phyloP scores from a whole-genome alignment of 2,113 vertebrate species.

The Trinectes maculatus region DNA sequence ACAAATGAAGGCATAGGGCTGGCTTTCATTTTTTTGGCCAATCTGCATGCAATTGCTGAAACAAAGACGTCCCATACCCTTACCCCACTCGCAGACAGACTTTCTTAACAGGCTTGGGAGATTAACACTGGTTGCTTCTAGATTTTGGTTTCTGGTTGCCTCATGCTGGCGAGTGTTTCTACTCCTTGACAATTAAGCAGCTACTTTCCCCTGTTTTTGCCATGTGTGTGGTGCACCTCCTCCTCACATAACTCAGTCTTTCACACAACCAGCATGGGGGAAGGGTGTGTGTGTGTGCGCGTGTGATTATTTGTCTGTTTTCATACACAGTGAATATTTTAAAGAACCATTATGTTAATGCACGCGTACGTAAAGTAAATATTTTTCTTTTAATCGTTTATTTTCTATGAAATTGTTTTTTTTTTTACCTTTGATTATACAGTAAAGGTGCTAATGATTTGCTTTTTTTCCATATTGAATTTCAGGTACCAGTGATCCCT shows the following conservation, averaged over 20 bases:
- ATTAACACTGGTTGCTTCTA: slow-evolving; percentile 84
- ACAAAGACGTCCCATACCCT: slow-evolving; percentile 79
- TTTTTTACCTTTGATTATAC: not conserved
- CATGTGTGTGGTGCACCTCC: slow-evolving; percentile 66
- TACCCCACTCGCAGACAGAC: slow-evolving; percentile 70
- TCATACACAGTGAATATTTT: slow-evolving; percentile 37
- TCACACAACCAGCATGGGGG: slow-evolving; percentile 55
- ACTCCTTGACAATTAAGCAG: slow-evolving; percentile 77
- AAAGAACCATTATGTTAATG: slow-evolving; percentile 18
- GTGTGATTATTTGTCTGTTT: slow-evolving; percentile 26
- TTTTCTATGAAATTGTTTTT: not conserved
- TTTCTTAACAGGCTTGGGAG: slow-evolving; percentile 82
- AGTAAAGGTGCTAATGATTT: slow-evolving; percentile 10
- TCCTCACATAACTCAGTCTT: slow-evolving; percentile 59
- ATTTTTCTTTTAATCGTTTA: slow-evolving; percentile 8
- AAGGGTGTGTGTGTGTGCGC: slow-evolving; percentile 45
- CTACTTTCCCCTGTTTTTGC: slow-evolving; percentile 71
- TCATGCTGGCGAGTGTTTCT: slow-evolving; percentile 78
- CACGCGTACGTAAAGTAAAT: not conserved
- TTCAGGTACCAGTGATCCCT: slow-evolving; percentile 93
- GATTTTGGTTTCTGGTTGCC: slow-evolving; percentile 74
- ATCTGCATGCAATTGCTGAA: slow-evolving; percentile 81
- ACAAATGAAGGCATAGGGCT: slow-evolving; percentile 83
- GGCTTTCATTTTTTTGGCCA: slow-evolving; percentile 78
- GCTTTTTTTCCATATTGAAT: slow-evolving; percentile 28